Evolutionary conservation across 1,140 invertebrate genomes (phyloP).

Genomic region (Heterodera carotae): DNA sequence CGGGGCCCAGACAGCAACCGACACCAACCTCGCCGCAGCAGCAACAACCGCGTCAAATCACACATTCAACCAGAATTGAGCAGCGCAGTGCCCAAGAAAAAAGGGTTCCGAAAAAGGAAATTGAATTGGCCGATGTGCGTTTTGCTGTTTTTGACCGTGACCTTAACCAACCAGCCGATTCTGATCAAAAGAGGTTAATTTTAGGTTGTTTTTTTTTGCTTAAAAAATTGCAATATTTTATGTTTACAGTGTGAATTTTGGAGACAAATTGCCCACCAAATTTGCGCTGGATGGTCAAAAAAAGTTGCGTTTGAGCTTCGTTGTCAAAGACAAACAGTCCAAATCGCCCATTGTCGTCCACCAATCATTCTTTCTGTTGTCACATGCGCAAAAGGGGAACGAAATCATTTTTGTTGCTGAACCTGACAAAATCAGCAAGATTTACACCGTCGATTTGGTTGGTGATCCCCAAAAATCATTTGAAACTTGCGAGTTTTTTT

Average conservation of each 20-base stretch:
- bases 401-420: slow-evolving; percentile 92
- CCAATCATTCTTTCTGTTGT: slow-evolving; percentile 80
- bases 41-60: no score
- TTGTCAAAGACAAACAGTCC: slow-evolving; percentile 75
- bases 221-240: no score
- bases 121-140: no score
- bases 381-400: slow-evolving; percentile 72
- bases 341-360: slow-evolving; percentile 78
- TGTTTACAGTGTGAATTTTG: slow-evolving; percentile 75
- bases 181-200: slow-evolving; percentile 67
- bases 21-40: no score
- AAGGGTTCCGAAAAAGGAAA: slow-evolving; percentile 66
- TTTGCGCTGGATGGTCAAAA: slow-evolving; percentile 83
- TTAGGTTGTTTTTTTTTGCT: no score
- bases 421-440: slow-evolving; percentile 74
- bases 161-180: slow-evolving; percentile 78
- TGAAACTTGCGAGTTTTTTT: slow-evolving; percentile 2
- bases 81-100: no score
- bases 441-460: slow-evolving; percentile 89
- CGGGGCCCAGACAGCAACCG: no score
- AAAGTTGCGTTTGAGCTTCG: slow-evolving; percentile 81
- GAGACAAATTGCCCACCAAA: slow-evolving; percentile 73
- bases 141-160: slow-evolving; percentile 87
- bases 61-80: no score
- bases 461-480: no score